Percentiles rank a stretch among this genome's conserved stretches.
Conservation (phyloP, 1,140 invertebrate genomes). For the Stegodyphus dumicola region DNA sequence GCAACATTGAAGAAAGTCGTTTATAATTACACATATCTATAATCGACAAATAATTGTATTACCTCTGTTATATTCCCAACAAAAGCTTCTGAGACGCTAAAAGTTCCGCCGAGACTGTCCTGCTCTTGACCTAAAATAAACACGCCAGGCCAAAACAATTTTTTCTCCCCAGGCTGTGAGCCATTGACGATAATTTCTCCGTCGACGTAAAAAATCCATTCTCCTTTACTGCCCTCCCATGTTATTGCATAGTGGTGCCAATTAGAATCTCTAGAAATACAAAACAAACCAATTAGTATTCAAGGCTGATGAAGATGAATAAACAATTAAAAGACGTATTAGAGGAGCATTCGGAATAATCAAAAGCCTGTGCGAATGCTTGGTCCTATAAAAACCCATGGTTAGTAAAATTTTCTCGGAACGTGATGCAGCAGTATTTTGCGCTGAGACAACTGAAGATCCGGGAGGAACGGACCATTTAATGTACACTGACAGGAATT, state of each 20-base stretch:
- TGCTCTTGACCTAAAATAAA: slow-evolving; percentile 45
- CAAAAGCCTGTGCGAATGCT: no score
- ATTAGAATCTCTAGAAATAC: slow-evolving; percentile 1
- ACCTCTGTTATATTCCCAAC: slow-evolving; percentile 54
- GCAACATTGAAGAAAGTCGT: background rate
- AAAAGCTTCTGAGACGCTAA: slow-evolving; percentile 46
- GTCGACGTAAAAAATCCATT: slow-evolving; percentile 21
- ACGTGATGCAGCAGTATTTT: no score
- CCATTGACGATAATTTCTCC: background rate
- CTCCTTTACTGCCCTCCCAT: slow-evolving; percentile 4
- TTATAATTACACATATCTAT: background rate
- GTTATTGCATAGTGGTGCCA: slow-evolving; percentile 35
- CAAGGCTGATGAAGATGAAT: no score
- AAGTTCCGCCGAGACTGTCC: slow-evolving; percentile 44
- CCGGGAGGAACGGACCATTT: no score
- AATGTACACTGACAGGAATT: no score
- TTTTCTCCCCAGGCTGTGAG: no score
- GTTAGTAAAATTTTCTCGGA: no score
- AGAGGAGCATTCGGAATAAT: no score
- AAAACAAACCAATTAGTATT: no score
- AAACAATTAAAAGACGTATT: no score
- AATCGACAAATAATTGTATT: background rate
- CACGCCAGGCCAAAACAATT: background rate
- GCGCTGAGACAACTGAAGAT: no score
- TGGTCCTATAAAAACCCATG: no score